Evolutionary conservation across 53 echinoderm and acorn worm species (phyloP), one percentile per base, ranked within the genome.

Genomic region (Apostichopus leukothele): DNA sequence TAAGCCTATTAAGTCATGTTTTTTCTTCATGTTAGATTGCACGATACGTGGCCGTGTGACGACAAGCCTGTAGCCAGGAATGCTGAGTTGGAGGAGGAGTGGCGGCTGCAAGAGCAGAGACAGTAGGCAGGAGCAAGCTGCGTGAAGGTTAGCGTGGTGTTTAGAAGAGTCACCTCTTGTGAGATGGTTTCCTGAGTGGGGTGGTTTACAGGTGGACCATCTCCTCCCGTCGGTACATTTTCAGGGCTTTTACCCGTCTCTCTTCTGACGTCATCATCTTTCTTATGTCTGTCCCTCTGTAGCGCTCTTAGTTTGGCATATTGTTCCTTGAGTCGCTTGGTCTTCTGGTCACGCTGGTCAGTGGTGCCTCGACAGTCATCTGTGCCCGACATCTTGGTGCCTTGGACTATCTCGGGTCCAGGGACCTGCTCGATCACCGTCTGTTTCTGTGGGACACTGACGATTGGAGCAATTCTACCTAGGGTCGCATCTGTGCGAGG

Each of bases 241-340:
- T 71, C 71, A 1, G 18, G 5, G 50, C 77, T 76, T 25, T 27
- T 39, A 5, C 26, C 50, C 77, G 7, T 39, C 50, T 51, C 77
- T 76, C 50, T 50, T 21, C 10, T 74, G 74, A 3, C 39, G 3
- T 74, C 74, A 0, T 74, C 74, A 19, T 74, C 14, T 76, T 39
- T 39, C 6, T 66, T 67, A 18, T 22, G 51, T 11, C 68, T 16
- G 68, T 26, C 11, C 6, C 10, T 63, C 76, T 96, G 96, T 73
- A 96, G 93, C 68, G 85, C 88, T 20, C 94, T 89, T 50, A 96
- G 89, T 76, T 91, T 96, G 91, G 96, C 96, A 83, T 94, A 94
- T 90, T 96, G 96, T 73, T 95, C 94, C 76, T 94, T 94, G 67
- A 96, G 90, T 67, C 91, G 96, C 5, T 86, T 67, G 53, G 92